A percentile compares a stretch with the other conserved stretches of the same genome.
These are phyloP conservation scores for Ophion slaviceki DNA, from an alignment of 2,888 invertebrate genomes.

Conservation along the genomic window DNA sequence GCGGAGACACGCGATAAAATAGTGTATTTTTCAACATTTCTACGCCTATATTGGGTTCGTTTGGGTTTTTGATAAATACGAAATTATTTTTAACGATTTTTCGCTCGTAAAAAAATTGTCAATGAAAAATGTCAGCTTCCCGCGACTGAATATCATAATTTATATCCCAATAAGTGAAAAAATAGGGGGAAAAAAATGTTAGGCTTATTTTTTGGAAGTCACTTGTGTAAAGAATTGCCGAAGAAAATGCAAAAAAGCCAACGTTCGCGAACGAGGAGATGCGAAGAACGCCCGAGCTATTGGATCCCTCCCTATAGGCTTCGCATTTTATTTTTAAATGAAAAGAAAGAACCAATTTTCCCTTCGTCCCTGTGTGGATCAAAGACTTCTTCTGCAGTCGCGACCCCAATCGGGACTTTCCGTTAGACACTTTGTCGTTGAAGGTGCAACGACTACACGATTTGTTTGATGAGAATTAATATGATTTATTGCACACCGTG, in stretches of 20 bases:
- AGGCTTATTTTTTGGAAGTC: no score
- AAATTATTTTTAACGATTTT: no score
- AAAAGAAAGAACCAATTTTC: neutral
- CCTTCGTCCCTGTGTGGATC: neutral
- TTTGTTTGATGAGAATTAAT: neutral
- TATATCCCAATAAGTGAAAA: no score
- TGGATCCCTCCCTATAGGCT: neutral
- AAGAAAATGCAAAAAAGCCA: constrained; percentile 21
- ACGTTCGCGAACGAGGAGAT: constrained; percentile 8
- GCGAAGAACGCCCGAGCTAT: neutral
- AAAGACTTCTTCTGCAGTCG: neutral
- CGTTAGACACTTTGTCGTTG: neutral
- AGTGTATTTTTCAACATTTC: no score
- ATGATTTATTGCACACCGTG: neutral
- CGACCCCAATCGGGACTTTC: neutral
- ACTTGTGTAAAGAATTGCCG: no score
- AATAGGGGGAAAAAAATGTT: no score
- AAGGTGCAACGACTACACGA: neutral
- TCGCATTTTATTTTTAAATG: constrained; percentile 19
- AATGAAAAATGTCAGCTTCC: no score
- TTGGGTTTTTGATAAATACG: no score
- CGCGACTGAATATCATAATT: no score
- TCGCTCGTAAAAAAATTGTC: no score
- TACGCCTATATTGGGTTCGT: no score
- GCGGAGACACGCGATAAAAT: no score